Conservation (phyloP, 2,113 vertebrate genomes). For the Apteryx owenii region DNA sequence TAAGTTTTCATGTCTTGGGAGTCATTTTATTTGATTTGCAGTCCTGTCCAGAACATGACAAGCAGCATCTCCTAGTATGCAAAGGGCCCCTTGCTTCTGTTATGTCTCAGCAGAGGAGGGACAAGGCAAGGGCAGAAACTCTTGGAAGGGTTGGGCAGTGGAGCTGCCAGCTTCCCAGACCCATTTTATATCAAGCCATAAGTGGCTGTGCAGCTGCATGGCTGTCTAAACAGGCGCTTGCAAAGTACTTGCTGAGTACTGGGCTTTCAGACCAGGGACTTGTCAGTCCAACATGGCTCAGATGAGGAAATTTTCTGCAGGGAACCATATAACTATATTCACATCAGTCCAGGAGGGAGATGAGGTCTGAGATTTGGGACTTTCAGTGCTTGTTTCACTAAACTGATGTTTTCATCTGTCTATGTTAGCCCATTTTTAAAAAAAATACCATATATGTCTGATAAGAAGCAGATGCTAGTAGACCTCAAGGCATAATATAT, state of each 20-base stretch:
- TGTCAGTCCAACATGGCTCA: not conserved
- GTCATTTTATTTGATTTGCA: not conserved
- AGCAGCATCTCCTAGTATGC: not conserved
- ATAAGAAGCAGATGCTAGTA: not conserved
- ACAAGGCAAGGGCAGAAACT: not conserved
- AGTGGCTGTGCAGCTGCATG: not conserved
- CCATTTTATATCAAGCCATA: not conserved
- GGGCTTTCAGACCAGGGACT: not conserved
- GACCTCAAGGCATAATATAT: not conserved
- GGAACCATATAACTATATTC: not conserved
- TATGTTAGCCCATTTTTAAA: not conserved
- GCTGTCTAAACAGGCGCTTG: not conserved
- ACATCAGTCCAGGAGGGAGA: not conserved
- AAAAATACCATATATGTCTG: not conserved
- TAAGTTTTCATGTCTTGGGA: not conserved
- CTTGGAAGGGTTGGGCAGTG: no score
- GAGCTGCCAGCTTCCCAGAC: not conserved
- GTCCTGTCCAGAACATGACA: accelerated
- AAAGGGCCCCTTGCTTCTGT: not conserved
- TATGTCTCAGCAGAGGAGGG: not conserved
- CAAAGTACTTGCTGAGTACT: not conserved
- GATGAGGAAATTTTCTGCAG: not conserved
- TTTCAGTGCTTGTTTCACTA: not conserved
- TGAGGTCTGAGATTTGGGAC: not conserved
- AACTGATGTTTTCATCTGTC: not conserved